These are phyloP conservation scores for Temnothorax nylanderi DNA, from an alignment of 1,140 invertebrate species.

Conservation along the genomic window DNA sequence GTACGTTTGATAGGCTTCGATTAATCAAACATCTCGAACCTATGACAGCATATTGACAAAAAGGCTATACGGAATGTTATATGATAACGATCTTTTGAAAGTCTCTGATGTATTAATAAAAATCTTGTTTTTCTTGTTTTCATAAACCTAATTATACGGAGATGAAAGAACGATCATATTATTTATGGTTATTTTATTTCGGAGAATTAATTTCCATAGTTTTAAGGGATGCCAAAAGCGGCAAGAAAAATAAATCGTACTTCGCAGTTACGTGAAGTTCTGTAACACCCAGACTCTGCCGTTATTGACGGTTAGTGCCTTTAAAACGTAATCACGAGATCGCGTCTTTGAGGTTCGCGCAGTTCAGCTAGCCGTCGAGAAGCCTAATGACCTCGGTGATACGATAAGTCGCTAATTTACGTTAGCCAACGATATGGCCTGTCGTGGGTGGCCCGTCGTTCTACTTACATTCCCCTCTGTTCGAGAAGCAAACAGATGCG, in stretches of 20 bases:
- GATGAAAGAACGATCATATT: neutral
- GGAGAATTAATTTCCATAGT: neutral
- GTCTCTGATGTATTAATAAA: neutral
- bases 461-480: slow-evolving; percentile 23
- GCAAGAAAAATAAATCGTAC: neutral
- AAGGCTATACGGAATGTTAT: neutral
- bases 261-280: neutral
- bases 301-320: neutral
- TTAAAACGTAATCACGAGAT: slow-evolving; percentile 50
- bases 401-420: slow-evolving; percentile 83
- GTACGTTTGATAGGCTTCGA: neutral
- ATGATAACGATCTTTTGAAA: neutral
- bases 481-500: slow-evolving; percentile 59
- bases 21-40: slow-evolving; percentile 9
- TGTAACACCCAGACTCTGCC: neutral
- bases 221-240: neutral
- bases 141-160: neutral
- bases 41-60: neutral
- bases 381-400: slow-evolving; percentile 70
- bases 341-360: slow-evolving; percentile 60
- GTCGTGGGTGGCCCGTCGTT: slow-evolving; percentile 80
- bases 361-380: slow-evolving; percentile 24
- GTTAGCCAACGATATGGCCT: slow-evolving; percentile 79
- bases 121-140: neutral
- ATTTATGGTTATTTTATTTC: neutral